A percentile compares a stretch with the other conserved stretches of the same genome.
Evolutionary conservation across 1,140 invertebrate genomes (phyloP).

Genomic region (Aphis craccivora): DNA sequence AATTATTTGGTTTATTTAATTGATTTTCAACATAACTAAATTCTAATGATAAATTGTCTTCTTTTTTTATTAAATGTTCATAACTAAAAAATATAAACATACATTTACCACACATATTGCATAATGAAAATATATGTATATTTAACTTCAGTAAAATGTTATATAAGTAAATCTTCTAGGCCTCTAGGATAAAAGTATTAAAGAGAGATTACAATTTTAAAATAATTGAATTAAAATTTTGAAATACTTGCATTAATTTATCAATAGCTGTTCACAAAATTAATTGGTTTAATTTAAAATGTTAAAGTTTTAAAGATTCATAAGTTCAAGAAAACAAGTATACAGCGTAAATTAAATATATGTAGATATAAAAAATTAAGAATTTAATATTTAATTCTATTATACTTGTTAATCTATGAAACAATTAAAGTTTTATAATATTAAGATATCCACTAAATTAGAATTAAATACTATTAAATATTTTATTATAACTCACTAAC

Average conservation of each 20-base stretch:
- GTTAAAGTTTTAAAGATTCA: too few species aligned
- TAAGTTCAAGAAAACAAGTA: too few species aligned
- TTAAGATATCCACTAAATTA: neutral
- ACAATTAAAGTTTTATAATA: neutral
- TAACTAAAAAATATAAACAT: neutral
- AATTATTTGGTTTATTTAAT: neutral
- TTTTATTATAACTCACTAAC: neutral
- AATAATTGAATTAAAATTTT: neutral
- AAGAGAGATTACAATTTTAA: neutral
- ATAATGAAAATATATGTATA: neutral
- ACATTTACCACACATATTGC: neutral
- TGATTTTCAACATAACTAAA: neutral
- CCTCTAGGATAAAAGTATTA: neutral
- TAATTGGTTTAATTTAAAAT: neutral
- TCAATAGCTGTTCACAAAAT: neutral
- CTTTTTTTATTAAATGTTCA: neutral
- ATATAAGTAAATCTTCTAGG: too few species aligned
- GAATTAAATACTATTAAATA: neutral
- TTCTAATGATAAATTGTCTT: neutral
- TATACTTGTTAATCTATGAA: neutral
- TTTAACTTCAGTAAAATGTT: neutral
- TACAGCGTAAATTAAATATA: too few species aligned
- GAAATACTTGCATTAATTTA: neutral
- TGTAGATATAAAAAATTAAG: neutral
- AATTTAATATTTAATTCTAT: neutral